Conservation (phyloP, 1,140 invertebrate species). For the Drosophila kurseongensis region DNA sequence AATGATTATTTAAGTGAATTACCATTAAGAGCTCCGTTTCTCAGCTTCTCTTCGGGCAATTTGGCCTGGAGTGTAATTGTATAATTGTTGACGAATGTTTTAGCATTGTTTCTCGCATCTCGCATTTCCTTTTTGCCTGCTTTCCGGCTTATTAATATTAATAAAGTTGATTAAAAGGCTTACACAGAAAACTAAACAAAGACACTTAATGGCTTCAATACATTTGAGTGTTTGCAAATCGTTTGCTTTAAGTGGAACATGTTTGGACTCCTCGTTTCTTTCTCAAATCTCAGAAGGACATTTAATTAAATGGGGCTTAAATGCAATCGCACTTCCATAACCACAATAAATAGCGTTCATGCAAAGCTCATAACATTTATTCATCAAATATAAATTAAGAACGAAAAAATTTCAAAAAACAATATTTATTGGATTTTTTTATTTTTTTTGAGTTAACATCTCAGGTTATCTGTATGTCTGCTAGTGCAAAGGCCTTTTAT, state of each 20-base stretch:
- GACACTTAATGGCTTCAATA: constrained; percentile 21
- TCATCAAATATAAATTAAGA: no score
- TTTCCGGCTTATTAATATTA: constrained; percentile 71
- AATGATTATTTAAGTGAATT: constrained; percentile 83
- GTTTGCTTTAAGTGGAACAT: constrained; percentile 17
- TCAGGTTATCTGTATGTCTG: no score
- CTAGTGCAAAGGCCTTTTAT: neutral
- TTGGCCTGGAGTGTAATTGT: constrained; percentile 65
- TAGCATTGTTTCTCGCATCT: constrained; percentile 47
- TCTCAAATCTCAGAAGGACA: constrained; percentile 7
- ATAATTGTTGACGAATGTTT: constrained; percentile 71
- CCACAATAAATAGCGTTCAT: no score
- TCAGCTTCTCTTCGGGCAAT: constrained; percentile 13
- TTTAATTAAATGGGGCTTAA: neutral
- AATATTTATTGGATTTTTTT: no score
- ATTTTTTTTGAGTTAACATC: no score
- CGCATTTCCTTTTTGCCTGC: constrained; percentile 6
- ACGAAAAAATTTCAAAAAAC: no score
- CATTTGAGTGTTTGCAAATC: constrained; percentile 6
- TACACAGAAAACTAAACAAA: constrained; percentile 67
- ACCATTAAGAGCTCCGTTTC: constrained; percentile 62
- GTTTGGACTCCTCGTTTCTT: neutral
- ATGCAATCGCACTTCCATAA: no score
- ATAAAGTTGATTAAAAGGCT: constrained; percentile 80
- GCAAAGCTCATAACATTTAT: no score